Evolutionary conservation across 1,140 invertebrate species (phyloP), one percentile per base, ranked within the genome.

Genomic region (Megalopta genalis): DNA sequence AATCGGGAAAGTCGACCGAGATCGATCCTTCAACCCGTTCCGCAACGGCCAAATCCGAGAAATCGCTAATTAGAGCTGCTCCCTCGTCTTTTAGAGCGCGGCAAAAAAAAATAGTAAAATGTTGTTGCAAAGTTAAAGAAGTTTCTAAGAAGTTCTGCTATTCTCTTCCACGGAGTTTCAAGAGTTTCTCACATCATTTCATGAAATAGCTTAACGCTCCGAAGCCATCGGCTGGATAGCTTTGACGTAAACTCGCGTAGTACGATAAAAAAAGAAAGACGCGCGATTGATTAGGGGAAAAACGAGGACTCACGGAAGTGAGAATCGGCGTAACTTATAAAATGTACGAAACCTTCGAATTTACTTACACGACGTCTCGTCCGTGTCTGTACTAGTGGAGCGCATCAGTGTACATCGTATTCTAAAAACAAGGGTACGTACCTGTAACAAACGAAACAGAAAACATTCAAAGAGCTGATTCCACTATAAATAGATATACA

Each of bases 351-450:
- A n/a, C 12, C 0, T 39, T 64, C 9, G 39, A 52, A 59, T 70
- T 27, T 66, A 84, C 83, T 84, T 81, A 85, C 83, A 67, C 27
- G 77, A 79, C 42, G 77, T 74, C 62, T 79, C 77, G 77, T 74
- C 70, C 63, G 54, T 74, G 69, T 59, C 73, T 83, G 27, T 75
- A 14, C 59, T 81, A 75, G 37, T 59, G 57, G 77, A 60, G 70
- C 73, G 67, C 72, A 72, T 76, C 67, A 65, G 74, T 68, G 65
- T 72, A 42, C 46, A 52, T 73, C 57, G 72, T 66, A 60, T 80
- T 57, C 21, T 75, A 60, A 75, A 77, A 64, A 39, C 65, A 57
- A n/a, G 42, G 4, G 54, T 84, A 85, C 84, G 69, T 87, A 86
- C 85, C 85, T 86, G 84, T 9, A 86, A 86, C 66, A 86, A 42